These are phyloP conservation scores for Taenaris catops DNA, from an alignment of 2,888 invertebrate species.

Conservation along the genomic window DNA sequence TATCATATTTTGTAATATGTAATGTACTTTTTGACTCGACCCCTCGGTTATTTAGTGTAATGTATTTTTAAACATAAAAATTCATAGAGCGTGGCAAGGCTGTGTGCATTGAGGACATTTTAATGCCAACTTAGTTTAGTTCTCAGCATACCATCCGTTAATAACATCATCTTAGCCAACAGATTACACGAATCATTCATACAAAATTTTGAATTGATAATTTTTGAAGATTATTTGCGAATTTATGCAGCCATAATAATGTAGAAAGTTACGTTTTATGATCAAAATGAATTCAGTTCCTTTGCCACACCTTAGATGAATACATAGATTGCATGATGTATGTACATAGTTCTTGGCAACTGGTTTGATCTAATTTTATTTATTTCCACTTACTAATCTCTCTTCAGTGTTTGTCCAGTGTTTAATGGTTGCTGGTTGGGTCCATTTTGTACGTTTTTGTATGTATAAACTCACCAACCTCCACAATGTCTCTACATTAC, in stretches of 20 bases:
- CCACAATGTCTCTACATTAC: constrained; percentile 58
- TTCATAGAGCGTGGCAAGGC: constrained; percentile 85
- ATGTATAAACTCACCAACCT: constrained; percentile 51
- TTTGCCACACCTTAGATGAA: constrained; percentile 80
- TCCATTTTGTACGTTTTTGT: too few relatives aligned
- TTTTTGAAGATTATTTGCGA: constrained; percentile 55
- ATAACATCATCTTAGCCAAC: constrained; percentile 66
- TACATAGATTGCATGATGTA: constrained; percentile 64
- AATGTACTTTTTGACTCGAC: constrained; percentile 69
- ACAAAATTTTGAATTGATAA: constrained; percentile 46
- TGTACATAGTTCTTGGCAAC: constrained; percentile 49
- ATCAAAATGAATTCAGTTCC: constrained; percentile 71
- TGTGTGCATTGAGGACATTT: constrained; percentile 83
- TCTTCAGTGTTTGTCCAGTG: constrained; percentile 48
- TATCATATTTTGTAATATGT: constrained; percentile 70
- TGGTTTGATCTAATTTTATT: constrained; percentile 44
- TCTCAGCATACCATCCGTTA: constrained; percentile 66
- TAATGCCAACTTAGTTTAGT: constrained; percentile 75
- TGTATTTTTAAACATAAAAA: constrained; percentile 64
- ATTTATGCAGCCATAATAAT: constrained; percentile 39
- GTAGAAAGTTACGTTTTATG: constrained; percentile 58
- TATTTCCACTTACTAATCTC: constrained; percentile 30
- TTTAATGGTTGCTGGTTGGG: constrained; percentile 38
- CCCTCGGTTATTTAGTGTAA: constrained; percentile 77
- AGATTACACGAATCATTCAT: constrained; percentile 66